phyloP scores from a whole-genome alignment of 2,888 invertebrate genomes.

The Choreutis nemorana region DNA sequence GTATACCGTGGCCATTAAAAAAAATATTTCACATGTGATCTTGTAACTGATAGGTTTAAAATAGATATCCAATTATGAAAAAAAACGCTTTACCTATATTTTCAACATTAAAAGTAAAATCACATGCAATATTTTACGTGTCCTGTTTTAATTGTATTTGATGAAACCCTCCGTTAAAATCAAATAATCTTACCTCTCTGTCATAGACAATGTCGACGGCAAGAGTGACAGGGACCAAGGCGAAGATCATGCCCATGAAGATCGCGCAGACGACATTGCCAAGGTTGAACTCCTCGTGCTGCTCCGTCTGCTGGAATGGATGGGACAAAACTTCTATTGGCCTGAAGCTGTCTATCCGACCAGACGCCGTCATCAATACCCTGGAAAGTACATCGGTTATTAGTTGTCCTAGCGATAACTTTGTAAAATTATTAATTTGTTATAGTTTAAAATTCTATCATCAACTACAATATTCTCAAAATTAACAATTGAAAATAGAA shows the following conservation, averaged over 20 bases:
- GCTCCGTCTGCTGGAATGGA: slow-evolving; percentile 78
- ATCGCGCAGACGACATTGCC: slow-evolving; percentile 77
- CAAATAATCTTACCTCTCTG: slow-evolving; percentile 69
- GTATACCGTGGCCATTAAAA: too few relatives aligned
- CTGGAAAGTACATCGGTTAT: slow-evolving; percentile 18
- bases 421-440: too few relatives aligned
- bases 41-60: too few relatives aligned
- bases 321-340: slow-evolving; percentile 72
- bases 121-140: too few relatives aligned
- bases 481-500: too few relatives aligned
- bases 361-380: slow-evolving; percentile 40
- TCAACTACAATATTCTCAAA: too few relatives aligned
- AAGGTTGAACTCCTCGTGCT: slow-evolving; percentile 75
- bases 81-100: too few relatives aligned
- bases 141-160: background rate
- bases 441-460: too few relatives aligned
- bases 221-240: slow-evolving; percentile 77
- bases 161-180: slow-evolving; percentile 7
- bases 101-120: too few relatives aligned
- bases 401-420: too few relatives aligned
- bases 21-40: too few relatives aligned
- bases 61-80: too few relatives aligned
- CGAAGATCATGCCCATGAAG: slow-evolving; percentile 83
- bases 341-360: slow-evolving; percentile 44
- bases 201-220: slow-evolving; percentile 85